These are phyloP conservation scores for Homarus americanus DNA, from an alignment of 1,140 invertebrate species.

Conservation along the genomic window DNA sequence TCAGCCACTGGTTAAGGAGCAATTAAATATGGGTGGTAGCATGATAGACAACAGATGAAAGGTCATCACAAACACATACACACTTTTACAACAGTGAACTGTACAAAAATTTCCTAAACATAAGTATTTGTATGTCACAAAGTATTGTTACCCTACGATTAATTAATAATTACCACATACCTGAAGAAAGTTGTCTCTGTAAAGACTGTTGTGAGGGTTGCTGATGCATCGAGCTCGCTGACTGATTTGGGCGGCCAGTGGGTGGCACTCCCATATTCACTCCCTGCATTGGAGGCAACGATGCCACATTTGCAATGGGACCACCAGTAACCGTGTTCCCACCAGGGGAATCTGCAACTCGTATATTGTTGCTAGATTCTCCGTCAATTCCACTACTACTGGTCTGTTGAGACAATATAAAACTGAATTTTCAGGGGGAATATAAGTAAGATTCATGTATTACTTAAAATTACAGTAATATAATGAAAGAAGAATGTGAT, in stretches of 20 bases:
- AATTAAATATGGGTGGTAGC: too few species aligned
- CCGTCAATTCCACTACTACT: slow-evolving; percentile 22
- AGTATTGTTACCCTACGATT: too few species aligned
- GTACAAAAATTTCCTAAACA: too few species aligned
- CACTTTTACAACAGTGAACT: too few species aligned
- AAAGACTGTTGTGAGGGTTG: slow-evolving; percentile 27
- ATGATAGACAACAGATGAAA: too few species aligned
- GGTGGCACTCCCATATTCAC: slow-evolving; percentile 7
- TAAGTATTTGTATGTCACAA: too few species aligned
- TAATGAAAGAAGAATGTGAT: too few species aligned
- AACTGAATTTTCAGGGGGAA: too few species aligned
- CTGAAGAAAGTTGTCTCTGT: slow-evolving; percentile 26
- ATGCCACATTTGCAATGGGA: not conserved
- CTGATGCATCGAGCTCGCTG: not conserved
- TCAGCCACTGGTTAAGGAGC: too few species aligned
- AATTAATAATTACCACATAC: not conserved
- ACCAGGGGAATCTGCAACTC: slow-evolving; percentile 60
- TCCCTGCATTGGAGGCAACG: slow-evolving; percentile 8
- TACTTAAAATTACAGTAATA: too few species aligned
- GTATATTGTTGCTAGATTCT: slow-evolving; percentile 25
- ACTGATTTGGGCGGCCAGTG: not conserved
- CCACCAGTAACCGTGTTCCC: slow-evolving; percentile 22
- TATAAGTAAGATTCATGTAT: too few species aligned
- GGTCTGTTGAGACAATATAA: not conserved
- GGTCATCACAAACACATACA: too few species aligned